A percentile compares a stretch with the other conserved stretches of the same genome.
Conservation (phyloP, 2,888 invertebrate genomes). For the Dioctria linearis region DNA sequence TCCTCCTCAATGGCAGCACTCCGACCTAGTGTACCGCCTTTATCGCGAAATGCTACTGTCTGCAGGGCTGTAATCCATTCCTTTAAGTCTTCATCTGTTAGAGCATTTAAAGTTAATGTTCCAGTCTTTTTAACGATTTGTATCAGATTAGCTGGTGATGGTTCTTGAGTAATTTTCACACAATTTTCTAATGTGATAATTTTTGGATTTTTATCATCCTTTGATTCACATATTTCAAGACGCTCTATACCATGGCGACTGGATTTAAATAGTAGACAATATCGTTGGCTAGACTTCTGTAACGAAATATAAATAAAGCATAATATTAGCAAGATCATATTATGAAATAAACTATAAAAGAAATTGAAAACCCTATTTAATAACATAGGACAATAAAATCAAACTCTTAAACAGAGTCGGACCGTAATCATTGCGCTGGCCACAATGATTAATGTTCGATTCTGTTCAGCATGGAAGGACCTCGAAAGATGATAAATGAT, state of each 20-base stretch:
- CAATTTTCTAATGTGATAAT: slow-evolving; percentile 90
- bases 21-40: slow-evolving; percentile 68
- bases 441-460: too few species aligned
- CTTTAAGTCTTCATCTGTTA: slow-evolving; percentile 79
- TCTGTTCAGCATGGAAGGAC: too few species aligned
- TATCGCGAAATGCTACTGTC: slow-evolving; percentile 85
- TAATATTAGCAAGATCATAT: too few species aligned
- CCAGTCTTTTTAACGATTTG: slow-evolving; percentile 83
- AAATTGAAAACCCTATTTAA: too few species aligned
- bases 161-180: slow-evolving; percentile 83
- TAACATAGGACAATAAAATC: background rate
- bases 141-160: slow-evolving; percentile 76
- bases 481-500: too few species aligned
- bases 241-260: slow-evolving; percentile 90
- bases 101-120: slow-evolving; percentile 75
- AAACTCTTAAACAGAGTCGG: background rate
- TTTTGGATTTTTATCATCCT: slow-evolving; percentile 82
- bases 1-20: slow-evolving; percentile 82
- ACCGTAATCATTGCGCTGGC: background rate
- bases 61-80: slow-evolving; percentile 87
- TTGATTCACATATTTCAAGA: slow-evolving; percentile 87
- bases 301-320: background rate
- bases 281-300: slow-evolving; percentile 84
- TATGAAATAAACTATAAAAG: too few species aligned
- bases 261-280: slow-evolving; percentile 79